phyloP scores from a whole-genome alignment of 2,113 vertebrate genomes.

The Podiceps cristatus region DNA sequence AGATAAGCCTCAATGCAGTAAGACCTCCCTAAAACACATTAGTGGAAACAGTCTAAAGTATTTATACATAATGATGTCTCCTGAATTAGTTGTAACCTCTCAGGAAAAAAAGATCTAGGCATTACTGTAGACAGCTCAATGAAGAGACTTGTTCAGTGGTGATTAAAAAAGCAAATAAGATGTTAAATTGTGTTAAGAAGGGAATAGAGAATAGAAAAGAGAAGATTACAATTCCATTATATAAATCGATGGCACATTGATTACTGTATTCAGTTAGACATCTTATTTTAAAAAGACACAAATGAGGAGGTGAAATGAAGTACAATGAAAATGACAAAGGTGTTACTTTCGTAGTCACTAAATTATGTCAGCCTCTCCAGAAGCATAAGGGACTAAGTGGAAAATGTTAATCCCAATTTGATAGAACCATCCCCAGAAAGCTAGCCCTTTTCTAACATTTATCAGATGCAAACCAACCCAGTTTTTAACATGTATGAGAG shows the following conservation, averaged over 20 bases:
- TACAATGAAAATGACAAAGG: constrained; percentile 66
- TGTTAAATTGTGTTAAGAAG: constrained; percentile 50
- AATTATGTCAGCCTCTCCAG: constrained; percentile 39
- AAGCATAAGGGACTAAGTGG: background rate
- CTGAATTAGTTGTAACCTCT: constrained; percentile 35
- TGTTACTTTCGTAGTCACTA: constrained; percentile 43
- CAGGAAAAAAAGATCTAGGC: constrained; percentile 31
- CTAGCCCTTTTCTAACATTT: background rate
- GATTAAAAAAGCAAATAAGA: constrained; percentile 63
- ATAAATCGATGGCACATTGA: constrained; percentile 64
- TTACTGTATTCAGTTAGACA: constrained; percentile 67
- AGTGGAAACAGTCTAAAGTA: constrained; percentile 21
- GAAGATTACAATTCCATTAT: constrained; percentile 53
- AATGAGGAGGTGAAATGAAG: constrained; percentile 66
- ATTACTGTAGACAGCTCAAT: constrained; percentile 42
- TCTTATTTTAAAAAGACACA: constrained; percentile 64
- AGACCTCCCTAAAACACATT: constrained; percentile 14
- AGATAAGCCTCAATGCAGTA: constrained; percentile 5
- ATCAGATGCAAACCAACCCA: background rate
- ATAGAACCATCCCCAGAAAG: background rate
- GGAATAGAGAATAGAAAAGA: constrained; percentile 35
- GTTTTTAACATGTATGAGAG: constrained; percentile 17
- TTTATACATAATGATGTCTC: constrained; percentile 26
- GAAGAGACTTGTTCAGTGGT: constrained; percentile 34
- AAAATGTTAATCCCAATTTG: constrained; percentile 38